phyloP scores from a whole-genome alignment of 1,140 invertebrate genomes.

The Aphaenogaster rudis region DNA sequence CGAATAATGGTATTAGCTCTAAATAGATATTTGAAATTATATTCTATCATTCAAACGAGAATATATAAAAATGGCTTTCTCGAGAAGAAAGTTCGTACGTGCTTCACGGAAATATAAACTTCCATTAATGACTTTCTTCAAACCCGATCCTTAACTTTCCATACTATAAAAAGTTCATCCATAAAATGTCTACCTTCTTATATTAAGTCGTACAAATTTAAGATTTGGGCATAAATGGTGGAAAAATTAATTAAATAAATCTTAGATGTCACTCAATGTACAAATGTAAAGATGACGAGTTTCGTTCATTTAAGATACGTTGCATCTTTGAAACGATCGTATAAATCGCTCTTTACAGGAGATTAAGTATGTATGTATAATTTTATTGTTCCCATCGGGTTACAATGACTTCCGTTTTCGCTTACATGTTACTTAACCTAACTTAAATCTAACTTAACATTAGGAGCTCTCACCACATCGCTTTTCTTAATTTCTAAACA shows the following conservation, averaged over 20 bases:
- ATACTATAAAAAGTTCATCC: background rate
- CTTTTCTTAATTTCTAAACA: too few species aligned
- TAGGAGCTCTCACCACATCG: too few species aligned
- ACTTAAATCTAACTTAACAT: too few species aligned
- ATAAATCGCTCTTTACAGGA: background rate
- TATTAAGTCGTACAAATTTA: background rate
- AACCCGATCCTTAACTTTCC: constrained; percentile 12
- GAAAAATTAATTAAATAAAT: background rate
- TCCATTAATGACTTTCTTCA: constrained; percentile 39
- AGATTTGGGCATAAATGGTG: background rate
- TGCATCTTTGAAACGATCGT: background rate
- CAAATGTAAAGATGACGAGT: background rate
- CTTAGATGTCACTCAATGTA: background rate
- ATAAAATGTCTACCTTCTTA: background rate
- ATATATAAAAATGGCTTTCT: constrained; percentile 29
- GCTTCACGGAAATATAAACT: constrained; percentile 15
- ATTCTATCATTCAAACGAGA: background rate
- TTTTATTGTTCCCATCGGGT: too few species aligned
- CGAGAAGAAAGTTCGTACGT: constrained; percentile 25
- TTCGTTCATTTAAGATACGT: background rate
- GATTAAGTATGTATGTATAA: background rate
- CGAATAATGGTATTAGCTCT: background rate
- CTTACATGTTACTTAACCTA: too few species aligned
- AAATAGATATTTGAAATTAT: background rate
- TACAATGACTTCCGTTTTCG: too few species aligned